Base-by-base conservation (phyloP, 2,888 invertebrate genomes). In the Icerya purchasi region DNA sequence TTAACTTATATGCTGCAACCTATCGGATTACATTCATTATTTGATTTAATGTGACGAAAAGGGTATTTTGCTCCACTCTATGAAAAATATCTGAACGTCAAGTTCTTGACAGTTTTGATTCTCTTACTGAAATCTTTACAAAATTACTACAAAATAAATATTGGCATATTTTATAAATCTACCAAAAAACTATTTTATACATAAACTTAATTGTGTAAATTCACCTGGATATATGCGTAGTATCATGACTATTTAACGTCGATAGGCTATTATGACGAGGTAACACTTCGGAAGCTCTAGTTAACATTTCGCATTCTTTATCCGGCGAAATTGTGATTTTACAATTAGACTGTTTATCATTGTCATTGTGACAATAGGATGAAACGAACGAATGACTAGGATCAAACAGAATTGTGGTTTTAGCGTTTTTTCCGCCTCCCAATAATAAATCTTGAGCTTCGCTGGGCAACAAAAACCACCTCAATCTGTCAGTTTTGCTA, bases 381-480 rank as follows among this genome's bases (percentile, higher is more conserved):
- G 14, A 14, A 36, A 8, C 8, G 14, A 36, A 36, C n/a, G n/a
- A n/a, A 36, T 36, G 36, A 8, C 77, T 74, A 0, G 85, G 85
- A 69, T 82, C 81, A 68, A 85, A 85, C 61, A 85, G 85, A 64
- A 84, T 82, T 64, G 78, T 78, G 61, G 84, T 83, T 72, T 84
- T 84, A 8, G 85, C 84, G 67, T 83, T 84, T 60, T 79, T 82
- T 51, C 83, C 83, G 66, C 81, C 79, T 21, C 84, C 84, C 1
- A 84, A 74, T 1, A 86, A 72, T 49, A 86, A 75, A 65, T 82
- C 80, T 67, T 86, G 83, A 0, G 89, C 89, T 74, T 92, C 91
- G 68, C 84, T 83, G 0, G 90, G 90, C 57, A 91, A 71, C 78
- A 91, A 82, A 72, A 89, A 92, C 91, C 91, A 92, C 62, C 89